phyloP scores from a whole-genome alignment of 1,140 invertebrate genomes.

The Papilio glaucus region DNA sequence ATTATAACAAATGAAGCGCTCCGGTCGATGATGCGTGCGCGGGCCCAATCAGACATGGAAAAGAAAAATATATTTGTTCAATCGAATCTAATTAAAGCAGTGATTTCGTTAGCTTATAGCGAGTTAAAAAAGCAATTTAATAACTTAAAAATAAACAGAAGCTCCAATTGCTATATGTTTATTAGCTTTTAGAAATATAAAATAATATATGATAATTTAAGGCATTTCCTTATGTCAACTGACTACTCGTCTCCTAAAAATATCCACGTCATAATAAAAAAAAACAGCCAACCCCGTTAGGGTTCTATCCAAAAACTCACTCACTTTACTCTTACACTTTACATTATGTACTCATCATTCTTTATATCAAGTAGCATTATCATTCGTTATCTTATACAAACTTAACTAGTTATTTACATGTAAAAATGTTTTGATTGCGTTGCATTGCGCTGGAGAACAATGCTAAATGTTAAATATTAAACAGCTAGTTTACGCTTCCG shows the following conservation, averaged over 20 bases:
- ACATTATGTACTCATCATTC: too few species aligned
- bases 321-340: too few species aligned
- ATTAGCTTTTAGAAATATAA: too few species aligned
- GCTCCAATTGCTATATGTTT: background rate
- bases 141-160: background rate
- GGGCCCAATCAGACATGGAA: constrained; percentile 32
- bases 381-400: background rate
- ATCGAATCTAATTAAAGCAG: constrained; percentile 13
- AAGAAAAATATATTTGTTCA: constrained; percentile 21
- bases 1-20: constrained; percentile 35
- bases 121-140: background rate
- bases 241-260: too few species aligned
- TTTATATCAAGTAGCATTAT: too few species aligned
- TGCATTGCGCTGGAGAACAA: background rate
- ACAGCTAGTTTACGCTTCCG: constrained; percentile 5
- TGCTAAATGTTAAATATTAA: constrained; percentile 23
- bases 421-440: background rate
- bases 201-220: too few species aligned
- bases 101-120: background rate
- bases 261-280: too few species aligned
- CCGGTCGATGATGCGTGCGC: constrained; percentile 15
- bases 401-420: background rate
- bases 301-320: too few species aligned
- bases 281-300: too few species aligned
- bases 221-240: too few species aligned